Percentiles rank a stretch among this genome's conserved stretches.
Evolutionary conservation across 2,797 vertebrate species (phyloP).

Genomic region (Eulemur rubriventer): DNA sequence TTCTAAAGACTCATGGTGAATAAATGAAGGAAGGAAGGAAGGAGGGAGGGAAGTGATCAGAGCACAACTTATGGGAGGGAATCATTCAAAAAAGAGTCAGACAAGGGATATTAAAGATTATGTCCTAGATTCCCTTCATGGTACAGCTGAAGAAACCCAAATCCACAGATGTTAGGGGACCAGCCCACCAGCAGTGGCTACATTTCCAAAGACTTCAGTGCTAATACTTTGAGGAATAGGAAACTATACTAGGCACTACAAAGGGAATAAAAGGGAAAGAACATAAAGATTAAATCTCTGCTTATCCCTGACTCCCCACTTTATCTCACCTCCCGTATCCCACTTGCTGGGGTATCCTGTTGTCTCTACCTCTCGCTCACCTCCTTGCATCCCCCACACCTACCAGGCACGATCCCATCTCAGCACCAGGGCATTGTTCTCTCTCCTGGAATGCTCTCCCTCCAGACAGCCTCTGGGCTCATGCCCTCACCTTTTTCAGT

Average conservation of each 20-base stretch:
- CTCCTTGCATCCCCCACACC: background rate
- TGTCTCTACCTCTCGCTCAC: background rate
- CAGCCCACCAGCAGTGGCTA: background rate
- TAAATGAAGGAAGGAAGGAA: background rate
- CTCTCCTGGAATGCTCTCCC: background rate
- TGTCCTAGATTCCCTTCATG: background rate
- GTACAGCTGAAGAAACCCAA: background rate
- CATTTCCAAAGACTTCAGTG: background rate
- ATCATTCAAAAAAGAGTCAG: background rate
- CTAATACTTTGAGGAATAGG: background rate
- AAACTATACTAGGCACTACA: background rate
- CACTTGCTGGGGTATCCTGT: fast-evolving
- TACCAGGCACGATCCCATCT: background rate
- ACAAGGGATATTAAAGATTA: background rate
- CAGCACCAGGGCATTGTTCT: background rate
- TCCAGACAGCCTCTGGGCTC: background rate
- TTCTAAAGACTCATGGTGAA: background rate
- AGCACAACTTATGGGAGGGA: background rate
- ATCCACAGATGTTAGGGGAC: background rate
- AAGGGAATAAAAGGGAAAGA: background rate
- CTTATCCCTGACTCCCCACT: background rate
- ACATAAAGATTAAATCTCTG: background rate
- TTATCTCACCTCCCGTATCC: no score
- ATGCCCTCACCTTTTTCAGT: background rate
- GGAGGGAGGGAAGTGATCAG: background rate